phyloP scores from a whole-genome alignment of 1,140 invertebrate species.

The Pseudomyrmex sp. region DNA sequence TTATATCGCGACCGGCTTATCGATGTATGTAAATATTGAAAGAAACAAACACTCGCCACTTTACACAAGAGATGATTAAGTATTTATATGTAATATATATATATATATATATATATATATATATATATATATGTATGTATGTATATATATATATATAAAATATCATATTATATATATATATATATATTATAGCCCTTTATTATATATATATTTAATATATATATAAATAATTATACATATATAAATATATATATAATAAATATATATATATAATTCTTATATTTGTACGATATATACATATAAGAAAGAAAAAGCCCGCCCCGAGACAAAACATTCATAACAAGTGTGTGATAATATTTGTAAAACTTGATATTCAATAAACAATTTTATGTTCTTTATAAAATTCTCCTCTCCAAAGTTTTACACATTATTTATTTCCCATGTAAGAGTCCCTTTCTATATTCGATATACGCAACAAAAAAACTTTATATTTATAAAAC shows the following conservation, averaged over 20 bases:
- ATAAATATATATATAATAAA: constrained; percentile 66
- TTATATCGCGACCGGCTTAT: constrained; percentile 53
- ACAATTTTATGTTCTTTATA: constrained; percentile 81
- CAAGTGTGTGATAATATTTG: constrained; percentile 85
- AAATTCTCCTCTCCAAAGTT: not conserved
- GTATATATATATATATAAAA: constrained; percentile 61
- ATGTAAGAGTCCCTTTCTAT: too few relatives aligned
- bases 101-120: constrained; percentile 65
- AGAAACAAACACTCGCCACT: constrained; percentile 64
- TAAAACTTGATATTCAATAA: constrained; percentile 84
- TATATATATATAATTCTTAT: constrained; percentile 79
- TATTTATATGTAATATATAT: constrained; percentile 79
- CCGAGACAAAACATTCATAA: constrained; percentile 81
- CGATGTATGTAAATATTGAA: constrained; percentile 77
- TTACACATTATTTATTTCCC: too few relatives aligned
- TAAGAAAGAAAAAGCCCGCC: constrained; percentile 77
- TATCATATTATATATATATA: too few relatives aligned
- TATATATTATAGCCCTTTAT: constrained; percentile 36
- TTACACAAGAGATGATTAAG: constrained; percentile 76
- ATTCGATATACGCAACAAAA: too few relatives aligned
- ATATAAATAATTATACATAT: constrained; percentile 69
- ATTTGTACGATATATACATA: constrained; percentile 81
- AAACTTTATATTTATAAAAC: too few relatives aligned
- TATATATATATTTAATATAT: constrained; percentile 71
- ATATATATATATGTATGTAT: constrained; percentile 75